Percentiles rank a stretch among this genome's conserved stretches.
Evolutionary conservation across 1,140 invertebrate species (phyloP).

Genomic region (Oedothorax gibbosus): DNA sequence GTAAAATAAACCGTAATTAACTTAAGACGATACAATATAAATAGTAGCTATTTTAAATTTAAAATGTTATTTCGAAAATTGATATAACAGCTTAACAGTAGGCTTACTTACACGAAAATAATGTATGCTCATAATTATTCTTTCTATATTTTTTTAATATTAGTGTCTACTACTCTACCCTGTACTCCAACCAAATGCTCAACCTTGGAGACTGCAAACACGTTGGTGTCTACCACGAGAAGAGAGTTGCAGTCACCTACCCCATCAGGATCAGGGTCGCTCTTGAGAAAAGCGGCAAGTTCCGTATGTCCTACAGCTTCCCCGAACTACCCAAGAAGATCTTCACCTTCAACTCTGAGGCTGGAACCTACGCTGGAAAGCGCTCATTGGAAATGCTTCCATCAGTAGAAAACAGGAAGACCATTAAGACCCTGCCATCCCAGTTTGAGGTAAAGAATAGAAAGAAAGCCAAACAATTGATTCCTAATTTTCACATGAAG

Average conservation of each 20-base stretch:
- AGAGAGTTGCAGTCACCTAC: conserved; percentile 6
- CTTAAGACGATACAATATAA: too few relatives aligned
- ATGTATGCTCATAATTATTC: too few relatives aligned
- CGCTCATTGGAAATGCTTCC: neutral
- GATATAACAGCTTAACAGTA: neutral
- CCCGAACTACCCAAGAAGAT: conserved; percentile 12
- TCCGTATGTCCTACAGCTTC: neutral
- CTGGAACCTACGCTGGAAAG: conserved; percentile 44
- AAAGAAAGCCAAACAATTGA: neutral
- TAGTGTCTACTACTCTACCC: conserved; percentile 15
- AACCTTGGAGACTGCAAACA: conserved; percentile 29
- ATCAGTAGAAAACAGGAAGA: neutral
- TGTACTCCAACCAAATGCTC: conserved; percentile 7
- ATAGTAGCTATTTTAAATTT: neutral
- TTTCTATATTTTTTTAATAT: neutral
- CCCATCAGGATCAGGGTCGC: neutral
- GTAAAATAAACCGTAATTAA: too few relatives aligned
- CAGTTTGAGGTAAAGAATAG: conserved; percentile 8
- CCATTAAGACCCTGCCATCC: conserved; percentile 14
- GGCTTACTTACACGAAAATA: too few relatives aligned
- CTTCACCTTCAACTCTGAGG: conserved; percentile 15
- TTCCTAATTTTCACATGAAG: neutral
- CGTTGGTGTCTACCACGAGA: conserved; percentile 42
- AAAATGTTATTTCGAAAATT: neutral
- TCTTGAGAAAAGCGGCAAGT: neutral